These are phyloP conservation scores for Triops cancriformis DNA, from an alignment of 1,140 invertebrate genomes.

Conservation along the genomic window DNA sequence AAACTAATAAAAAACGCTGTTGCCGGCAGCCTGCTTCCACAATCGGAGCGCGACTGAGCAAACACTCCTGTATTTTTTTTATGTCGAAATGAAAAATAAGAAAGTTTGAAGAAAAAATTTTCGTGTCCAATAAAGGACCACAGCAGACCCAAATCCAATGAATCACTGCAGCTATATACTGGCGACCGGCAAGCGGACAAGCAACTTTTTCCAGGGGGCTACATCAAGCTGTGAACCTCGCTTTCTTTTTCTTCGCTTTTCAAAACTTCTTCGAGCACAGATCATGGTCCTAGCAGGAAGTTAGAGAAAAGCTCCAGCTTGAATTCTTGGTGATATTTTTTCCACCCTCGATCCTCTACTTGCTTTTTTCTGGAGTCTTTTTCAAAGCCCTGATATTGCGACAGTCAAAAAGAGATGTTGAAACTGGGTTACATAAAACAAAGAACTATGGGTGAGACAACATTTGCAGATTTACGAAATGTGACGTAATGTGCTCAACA, in stretches of 20 bases:
- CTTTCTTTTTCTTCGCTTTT: neutral
- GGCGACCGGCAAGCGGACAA: neutral
- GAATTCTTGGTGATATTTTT: neutral
- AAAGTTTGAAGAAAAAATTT: neutral
- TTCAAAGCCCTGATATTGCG: too few species aligned
- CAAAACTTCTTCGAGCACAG: neutral
- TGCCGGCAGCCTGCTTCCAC: neutral
- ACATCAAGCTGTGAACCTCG: neutral
- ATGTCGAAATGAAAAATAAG: conserved; percentile 6
- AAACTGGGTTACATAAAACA: too few species aligned
- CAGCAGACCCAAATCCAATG: conserved; percentile 13
- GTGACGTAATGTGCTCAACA: too few species aligned
- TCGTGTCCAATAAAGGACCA: neutral
- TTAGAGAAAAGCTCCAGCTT: neutral
- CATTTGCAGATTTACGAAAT: too few species aligned
- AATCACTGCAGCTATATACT: conserved; percentile 14
- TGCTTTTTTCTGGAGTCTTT: too few species aligned
- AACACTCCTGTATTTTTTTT: neutral
- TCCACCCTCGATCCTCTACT: neutral
- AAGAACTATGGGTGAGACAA: too few species aligned
- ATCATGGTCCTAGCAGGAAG: neutral
- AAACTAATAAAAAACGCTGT: neutral
- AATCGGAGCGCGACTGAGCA: neutral
- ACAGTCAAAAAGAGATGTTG: too few species aligned
- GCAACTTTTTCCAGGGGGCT: neutral